Evolutionary conservation across 1,140 invertebrate species (phyloP).

Genomic region (Sarcophaga peregrina): DNA sequence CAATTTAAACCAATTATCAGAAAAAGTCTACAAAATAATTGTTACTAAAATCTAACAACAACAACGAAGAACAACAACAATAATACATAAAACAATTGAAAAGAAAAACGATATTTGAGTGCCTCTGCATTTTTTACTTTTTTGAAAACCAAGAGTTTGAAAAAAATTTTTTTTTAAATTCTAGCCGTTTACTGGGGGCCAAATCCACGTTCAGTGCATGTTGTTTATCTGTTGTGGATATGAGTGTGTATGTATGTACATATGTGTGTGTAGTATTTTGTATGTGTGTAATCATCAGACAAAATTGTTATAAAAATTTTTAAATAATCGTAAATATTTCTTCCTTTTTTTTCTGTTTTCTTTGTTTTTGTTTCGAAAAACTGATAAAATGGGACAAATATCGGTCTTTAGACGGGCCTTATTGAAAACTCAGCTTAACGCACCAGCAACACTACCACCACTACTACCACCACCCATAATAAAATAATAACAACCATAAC

Average conservation of each 20-base stretch:
- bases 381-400: not conserved
- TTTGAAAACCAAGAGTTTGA: too few relatives aligned
- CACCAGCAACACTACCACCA: not conserved
- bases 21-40: constrained; percentile 14
- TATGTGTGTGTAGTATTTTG: not conserved
- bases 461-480: not conserved
- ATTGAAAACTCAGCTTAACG: not conserved
- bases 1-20: constrained; percentile 22
- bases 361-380: not conserved
- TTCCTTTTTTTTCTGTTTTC: too few relatives aligned
- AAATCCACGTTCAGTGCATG: too few relatives aligned
- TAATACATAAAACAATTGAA: too few relatives aligned
- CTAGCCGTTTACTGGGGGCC: too few relatives aligned
- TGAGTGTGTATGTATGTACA: not conserved
- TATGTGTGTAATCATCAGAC: too few relatives aligned
- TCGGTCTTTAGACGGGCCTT: not conserved
- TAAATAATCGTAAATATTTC: not conserved
- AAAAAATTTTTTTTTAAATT: too few relatives aligned
- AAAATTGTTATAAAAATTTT: not conserved
- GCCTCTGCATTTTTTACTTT: too few relatives aligned
- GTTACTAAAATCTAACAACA: not conserved
- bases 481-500: not conserved
- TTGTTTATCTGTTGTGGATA: not conserved
- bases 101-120: too few relatives aligned
- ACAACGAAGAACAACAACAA: too few relatives aligned